phyloP scores from a whole-genome alignment of 2,113 vertebrate species.

The Chauna torquata region DNA sequence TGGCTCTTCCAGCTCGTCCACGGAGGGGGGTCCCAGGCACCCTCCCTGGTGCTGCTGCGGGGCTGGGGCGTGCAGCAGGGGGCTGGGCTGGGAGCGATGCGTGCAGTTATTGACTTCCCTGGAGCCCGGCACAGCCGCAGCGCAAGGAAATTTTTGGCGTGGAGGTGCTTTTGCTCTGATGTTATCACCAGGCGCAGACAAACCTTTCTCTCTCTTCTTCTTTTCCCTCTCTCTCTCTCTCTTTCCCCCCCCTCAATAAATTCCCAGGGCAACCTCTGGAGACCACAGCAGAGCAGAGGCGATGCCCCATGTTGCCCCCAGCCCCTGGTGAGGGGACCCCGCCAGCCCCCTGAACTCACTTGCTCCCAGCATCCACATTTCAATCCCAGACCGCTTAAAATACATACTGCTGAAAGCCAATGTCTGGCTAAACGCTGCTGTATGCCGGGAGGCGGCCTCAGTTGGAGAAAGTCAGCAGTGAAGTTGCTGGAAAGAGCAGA shows the following conservation, averaged over 20 bases:
- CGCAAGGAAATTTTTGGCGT: background rate
- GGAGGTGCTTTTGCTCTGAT: background rate
- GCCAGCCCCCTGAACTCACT: background rate
- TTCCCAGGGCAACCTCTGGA: background rate
- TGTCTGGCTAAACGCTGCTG: background rate
- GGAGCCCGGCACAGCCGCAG: background rate
- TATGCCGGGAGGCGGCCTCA: background rate
- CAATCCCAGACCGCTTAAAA: background rate
- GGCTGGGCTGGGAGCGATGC: background rate
- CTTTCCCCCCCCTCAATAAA: background rate
- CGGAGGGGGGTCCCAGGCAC: background rate
- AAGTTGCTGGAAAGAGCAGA: background rate
- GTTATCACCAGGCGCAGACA: background rate
- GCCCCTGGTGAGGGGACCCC: fast-evolving
- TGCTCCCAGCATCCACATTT: background rate
- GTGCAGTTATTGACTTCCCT: background rate
- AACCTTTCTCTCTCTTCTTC: background rate
- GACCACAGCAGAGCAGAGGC: background rate
- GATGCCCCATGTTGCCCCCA: background rate
- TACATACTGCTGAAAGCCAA: background rate
- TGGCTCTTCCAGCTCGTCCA: background rate
- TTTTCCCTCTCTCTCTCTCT: too few species aligned
- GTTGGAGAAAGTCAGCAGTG: background rate
- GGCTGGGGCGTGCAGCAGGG: background rate
- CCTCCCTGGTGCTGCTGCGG: fast-evolving